Percentiles rank a stretch among this genome's conserved stretches.
phyloP scores from a whole-genome alignment of 1,140 invertebrate species.

The Diachasma alloeum region DNA sequence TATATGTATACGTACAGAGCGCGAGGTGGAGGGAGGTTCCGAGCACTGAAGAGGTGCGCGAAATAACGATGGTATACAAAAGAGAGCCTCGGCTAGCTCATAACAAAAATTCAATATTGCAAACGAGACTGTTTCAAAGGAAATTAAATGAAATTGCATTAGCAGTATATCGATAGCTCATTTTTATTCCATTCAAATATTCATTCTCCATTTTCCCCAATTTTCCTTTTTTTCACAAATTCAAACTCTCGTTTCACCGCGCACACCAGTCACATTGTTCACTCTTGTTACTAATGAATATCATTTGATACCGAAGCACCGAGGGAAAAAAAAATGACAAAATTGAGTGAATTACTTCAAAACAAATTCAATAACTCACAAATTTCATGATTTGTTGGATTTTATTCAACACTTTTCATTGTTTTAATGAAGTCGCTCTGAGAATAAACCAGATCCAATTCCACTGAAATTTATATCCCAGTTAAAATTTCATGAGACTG shows the following conservation, averaged over 20 bases:
- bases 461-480: background rate
- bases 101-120: slow-evolving; percentile 8
- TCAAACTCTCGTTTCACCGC: background rate
- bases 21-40: background rate
- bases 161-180: slow-evolving; percentile 5
- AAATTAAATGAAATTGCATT: slow-evolving; percentile 14
- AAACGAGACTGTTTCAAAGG: slow-evolving; percentile 12
- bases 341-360: background rate
- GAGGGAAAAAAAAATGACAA: background rate
- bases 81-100: background rate
- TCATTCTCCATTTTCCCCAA: background rate
- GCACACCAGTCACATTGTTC: background rate
- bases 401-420: background rate
- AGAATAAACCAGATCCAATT: background rate
- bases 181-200: background rate
- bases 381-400: background rate
- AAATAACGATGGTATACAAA: slow-evolving; percentile 5
- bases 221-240: background rate
- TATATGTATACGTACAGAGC: background rate
- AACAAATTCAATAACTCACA: background rate
- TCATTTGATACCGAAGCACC: background rate
- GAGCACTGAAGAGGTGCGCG: background rate
- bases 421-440: background rate
- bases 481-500: background rate
- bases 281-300: background rate